Evolutionary conservation across 2,888 invertebrate genomes (phyloP), one percentile per base, ranked within the genome.

Genomic region (Phania funesta): DNA sequence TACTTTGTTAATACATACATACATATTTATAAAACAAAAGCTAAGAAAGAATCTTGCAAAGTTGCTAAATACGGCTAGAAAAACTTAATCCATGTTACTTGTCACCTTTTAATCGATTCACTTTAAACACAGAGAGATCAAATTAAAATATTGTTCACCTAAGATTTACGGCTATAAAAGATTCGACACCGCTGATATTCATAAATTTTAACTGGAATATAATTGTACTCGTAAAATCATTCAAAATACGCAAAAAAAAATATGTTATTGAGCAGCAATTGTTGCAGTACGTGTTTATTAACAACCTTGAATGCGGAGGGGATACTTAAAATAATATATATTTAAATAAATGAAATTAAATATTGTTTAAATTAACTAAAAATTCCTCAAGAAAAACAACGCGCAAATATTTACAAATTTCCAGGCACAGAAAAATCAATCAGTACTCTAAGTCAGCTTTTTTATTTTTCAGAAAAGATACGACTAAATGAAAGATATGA

Each of bases 151-250:
- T 13, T 3, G 1, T 18, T 18, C 20, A 46, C 3, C n/a, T 20
- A 5, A 8, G 0, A n/a, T 22, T 8, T 5, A 56, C 29, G 32
- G 7, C 5, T 38, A 26, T 6, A 16, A 32, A 22, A 20, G 11
- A 44, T 56, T 24, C 44, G 22, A 11, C 13, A 7, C 16, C 16
- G 8, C 22, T 8, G 13, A 22, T 2, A 4, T 46, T 44, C 8
- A 52, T 41, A 5, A 22, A 56, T 60, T 60, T n/a, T 32, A 64
- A 46, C 29, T 32, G 60, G 52, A 73, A 79, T 74, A 46, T 41
- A 18, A 64, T 56, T 52, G 62, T 24, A 35, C 26, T 62, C 50
- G 16, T 67, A 48, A 56, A 67, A 24, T 3, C 41, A 38, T 35
- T 24, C 18, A 54, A 16, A 29, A 56, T 32, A 18, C 22, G 20